Evolutionary conservation across 2,888 invertebrate genomes (phyloP).

Genomic region (Harpalus rubripes): DNA sequence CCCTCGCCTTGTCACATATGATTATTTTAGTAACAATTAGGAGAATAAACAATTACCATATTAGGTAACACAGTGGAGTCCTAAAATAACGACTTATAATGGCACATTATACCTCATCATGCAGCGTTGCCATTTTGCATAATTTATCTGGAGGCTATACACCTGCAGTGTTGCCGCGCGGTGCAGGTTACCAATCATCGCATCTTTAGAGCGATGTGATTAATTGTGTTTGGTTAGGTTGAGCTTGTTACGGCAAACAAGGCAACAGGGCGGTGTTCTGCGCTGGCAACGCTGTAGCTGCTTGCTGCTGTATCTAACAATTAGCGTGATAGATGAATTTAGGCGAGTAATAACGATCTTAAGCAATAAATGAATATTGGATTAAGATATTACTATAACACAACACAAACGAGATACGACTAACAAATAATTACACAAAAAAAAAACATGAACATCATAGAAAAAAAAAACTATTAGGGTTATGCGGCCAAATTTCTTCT

Average conservation of each 20-base stretch:
- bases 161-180: conserved; percentile 1
- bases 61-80: not conserved
- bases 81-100: not conserved
- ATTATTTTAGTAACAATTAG: not conserved
- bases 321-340: conserved; percentile 36
- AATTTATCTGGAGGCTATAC: conserved; percentile 11
- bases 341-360: conserved; percentile 21
- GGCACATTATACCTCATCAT: not conserved
- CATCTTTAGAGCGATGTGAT: conserved; percentile 41
- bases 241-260: conserved; percentile 32
- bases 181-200: conserved; percentile 49
- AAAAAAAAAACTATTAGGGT: too few relatives aligned
- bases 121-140: not conserved
- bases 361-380: conserved; percentile 26
- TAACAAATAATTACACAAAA: not conserved
- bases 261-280: conserved; percentile 8
- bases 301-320: conserved; percentile 9
- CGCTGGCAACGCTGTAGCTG: not conserved
- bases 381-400: not conserved
- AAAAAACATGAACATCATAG: not conserved
- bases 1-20: too few relatives aligned
- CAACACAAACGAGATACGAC: not conserved
- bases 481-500: too few relatives aligned
- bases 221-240: conserved; percentile 47
- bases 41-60: not conserved